Evolutionary conservation across 2,888 invertebrate species (phyloP).

Genomic region (Plagiodera versicolora): DNA sequence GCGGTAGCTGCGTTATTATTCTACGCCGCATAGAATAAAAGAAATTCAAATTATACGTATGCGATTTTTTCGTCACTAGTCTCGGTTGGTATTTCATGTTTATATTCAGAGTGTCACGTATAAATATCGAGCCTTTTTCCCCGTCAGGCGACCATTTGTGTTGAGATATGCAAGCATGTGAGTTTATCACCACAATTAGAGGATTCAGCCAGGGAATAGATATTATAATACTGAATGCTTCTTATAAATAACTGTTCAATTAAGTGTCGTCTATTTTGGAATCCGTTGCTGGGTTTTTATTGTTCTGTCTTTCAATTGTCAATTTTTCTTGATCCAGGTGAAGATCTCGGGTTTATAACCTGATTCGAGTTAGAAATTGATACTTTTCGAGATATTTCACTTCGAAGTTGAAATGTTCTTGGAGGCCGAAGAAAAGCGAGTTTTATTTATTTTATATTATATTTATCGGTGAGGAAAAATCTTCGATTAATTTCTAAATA

Average conservation of each 20-base stretch:
- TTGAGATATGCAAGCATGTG: slow-evolving; percentile 45
- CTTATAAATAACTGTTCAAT: slow-evolving; percentile 37
- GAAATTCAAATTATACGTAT: slow-evolving; percentile 55
- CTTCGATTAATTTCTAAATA: too few species aligned
- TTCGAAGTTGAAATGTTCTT: too few species aligned
- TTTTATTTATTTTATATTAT: too few species aligned
- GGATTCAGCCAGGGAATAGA: slow-evolving; percentile 40
- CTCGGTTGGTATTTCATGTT: slow-evolving; percentile 55
- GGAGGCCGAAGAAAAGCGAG: too few species aligned
- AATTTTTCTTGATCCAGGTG: neutral
- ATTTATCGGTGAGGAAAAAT: too few species aligned
- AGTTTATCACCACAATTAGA: slow-evolving; percentile 51
- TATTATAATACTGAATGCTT: slow-evolving; percentile 37
- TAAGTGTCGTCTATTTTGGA: slow-evolving; percentile 28
- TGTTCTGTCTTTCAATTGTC: neutral
- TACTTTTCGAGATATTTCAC: too few species aligned
- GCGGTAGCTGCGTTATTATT: slow-evolving; percentile 54
- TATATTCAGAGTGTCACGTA: slow-evolving; percentile 55
- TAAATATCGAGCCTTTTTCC: slow-evolving; percentile 50
- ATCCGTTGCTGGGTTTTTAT: slow-evolving; percentile 24
- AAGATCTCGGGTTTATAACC: too few species aligned
- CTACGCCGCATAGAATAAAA: slow-evolving; percentile 53
- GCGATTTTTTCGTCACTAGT: slow-evolving; percentile 54
- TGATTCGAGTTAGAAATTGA: too few species aligned
- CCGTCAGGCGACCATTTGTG: slow-evolving; percentile 34